These are phyloP conservation scores for Entomobrya proxima DNA, from an alignment of 2,888 invertebrate genomes.

Conservation along the genomic window DNA sequence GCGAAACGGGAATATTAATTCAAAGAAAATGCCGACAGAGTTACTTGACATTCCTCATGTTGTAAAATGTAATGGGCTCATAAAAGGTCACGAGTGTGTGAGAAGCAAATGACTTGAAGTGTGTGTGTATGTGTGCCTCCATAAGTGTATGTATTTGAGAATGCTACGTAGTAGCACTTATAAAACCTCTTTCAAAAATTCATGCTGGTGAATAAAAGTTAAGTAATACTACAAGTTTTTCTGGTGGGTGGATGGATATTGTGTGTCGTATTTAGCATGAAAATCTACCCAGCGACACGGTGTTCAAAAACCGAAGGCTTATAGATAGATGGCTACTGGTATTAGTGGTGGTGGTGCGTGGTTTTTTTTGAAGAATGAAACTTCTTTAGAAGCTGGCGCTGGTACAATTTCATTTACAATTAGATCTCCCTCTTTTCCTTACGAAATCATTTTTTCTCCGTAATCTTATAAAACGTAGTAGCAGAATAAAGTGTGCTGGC, in stretches of 20 bases:
- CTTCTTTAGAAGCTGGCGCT: too few relatives aligned
- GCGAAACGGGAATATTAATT: constrained; percentile 68
- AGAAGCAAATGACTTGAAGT: constrained; percentile 47
- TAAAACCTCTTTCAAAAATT: background rate
- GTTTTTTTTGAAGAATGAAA: background rate
- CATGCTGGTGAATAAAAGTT: constrained; percentile 29
- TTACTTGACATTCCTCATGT: constrained; percentile 68
- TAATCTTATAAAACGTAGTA: constrained; percentile 16
- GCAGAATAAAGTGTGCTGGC: background rate
- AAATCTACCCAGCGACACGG: background rate
- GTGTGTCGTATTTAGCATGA: background rate
- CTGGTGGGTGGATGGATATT: too few relatives aligned
- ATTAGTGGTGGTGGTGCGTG: background rate
- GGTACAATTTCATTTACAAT: constrained; percentile 47
- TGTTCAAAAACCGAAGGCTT: background rate
- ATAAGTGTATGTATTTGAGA: background rate
- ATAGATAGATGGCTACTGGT: background rate
- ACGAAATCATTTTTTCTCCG: background rate
- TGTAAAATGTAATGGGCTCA: constrained; percentile 73
- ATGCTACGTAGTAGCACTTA: background rate
- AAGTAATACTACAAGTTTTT: background rate
- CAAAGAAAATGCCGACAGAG: constrained; percentile 61
- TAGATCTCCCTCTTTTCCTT: background rate
- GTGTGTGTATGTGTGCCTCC: background rate
- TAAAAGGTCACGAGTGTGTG: constrained; percentile 72